These are phyloP conservation scores for Unio pictorum DNA, from an alignment of 2,888 invertebrate species.

Conservation along the genomic window DNA sequence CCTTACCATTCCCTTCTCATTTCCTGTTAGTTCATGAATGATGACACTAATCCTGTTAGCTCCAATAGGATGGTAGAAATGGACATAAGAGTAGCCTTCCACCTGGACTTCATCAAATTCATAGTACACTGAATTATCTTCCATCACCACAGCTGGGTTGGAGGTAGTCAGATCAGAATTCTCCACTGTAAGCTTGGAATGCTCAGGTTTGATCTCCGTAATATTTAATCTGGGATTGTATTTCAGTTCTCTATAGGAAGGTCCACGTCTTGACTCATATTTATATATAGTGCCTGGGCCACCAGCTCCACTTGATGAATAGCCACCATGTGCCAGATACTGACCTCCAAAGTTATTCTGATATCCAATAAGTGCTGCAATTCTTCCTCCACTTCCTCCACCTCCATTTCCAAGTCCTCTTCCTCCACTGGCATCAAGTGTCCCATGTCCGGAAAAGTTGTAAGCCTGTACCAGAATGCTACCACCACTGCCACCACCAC, in stretches of 20 bases:
- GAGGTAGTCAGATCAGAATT: slow-evolving; percentile 39
- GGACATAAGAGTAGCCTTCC: slow-evolving; percentile 52
- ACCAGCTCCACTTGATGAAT: slow-evolving; percentile 28
- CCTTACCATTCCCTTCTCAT: slow-evolving; percentile 51
- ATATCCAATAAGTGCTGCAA: slow-evolving; percentile 45
- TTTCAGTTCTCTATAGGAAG: slow-evolving; percentile 56
- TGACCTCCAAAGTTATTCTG: slow-evolving; percentile 47
- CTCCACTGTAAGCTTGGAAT: slow-evolving; percentile 47
- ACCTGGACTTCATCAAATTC: slow-evolving; percentile 57
- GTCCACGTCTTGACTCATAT: slow-evolving; percentile 54
- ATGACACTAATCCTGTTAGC: slow-evolving; percentile 37
- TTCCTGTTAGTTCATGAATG: slow-evolving; percentile 57
- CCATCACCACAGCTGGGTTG: slow-evolving; percentile 57
- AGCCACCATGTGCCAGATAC: slow-evolving; percentile 49
- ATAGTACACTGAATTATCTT: slow-evolving; percentile 41
- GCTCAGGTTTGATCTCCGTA: slow-evolving; percentile 50
- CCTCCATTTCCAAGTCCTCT: slow-evolving; percentile 34
- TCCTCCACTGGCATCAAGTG: slow-evolving; percentile 51
- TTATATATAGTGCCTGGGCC: slow-evolving; percentile 60
- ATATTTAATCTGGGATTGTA: slow-evolving; percentile 51
- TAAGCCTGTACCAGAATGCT: slow-evolving; percentile 46
- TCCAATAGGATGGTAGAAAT: slow-evolving; percentile 51
- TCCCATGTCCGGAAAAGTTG: slow-evolving; percentile 56
- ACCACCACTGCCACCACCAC: slow-evolving; percentile 57
- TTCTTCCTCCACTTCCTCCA: slow-evolving; percentile 56